These are phyloP conservation scores for Pandion haliaetus DNA, from an alignment of 2,113 vertebrate genomes.

Conservation along the genomic window DNA sequence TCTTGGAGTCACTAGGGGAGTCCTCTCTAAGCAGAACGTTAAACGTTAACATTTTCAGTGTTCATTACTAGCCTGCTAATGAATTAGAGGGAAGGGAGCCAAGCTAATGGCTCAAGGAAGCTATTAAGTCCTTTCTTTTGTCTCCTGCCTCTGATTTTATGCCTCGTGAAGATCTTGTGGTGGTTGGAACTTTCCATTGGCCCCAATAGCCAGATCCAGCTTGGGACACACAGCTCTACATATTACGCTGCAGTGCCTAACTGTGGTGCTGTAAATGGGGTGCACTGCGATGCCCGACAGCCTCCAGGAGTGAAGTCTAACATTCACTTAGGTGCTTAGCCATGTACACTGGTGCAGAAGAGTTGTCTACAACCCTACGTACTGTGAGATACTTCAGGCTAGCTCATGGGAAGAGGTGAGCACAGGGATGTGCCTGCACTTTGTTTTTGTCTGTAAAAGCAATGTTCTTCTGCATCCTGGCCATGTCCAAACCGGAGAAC, in stretches of 20 bases:
- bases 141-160: neutral
- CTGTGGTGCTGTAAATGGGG: neutral
- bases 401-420: neutral
- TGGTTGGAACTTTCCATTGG: neutral
- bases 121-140: neutral
- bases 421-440: neutral
- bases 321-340: neutral
- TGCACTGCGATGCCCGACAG: fast-evolving
- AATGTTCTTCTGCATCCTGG: neutral
- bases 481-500: neutral
- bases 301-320: neutral
- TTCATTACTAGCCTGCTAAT: neutral
- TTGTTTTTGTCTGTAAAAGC: neutral
- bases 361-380: neutral
- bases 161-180: neutral
- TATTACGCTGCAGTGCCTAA: fast-evolving
- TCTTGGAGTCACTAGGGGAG: neutral
- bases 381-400: neutral
- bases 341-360: neutral
- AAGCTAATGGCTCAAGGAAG: neutral
- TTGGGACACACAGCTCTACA: neutral
- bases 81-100: neutral
- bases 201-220: neutral
- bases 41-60: neutral
- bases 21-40: neutral